Evolutionary conservation across 2,888 invertebrate species (phyloP).

Genomic region (Desoria tigrina): DNA sequence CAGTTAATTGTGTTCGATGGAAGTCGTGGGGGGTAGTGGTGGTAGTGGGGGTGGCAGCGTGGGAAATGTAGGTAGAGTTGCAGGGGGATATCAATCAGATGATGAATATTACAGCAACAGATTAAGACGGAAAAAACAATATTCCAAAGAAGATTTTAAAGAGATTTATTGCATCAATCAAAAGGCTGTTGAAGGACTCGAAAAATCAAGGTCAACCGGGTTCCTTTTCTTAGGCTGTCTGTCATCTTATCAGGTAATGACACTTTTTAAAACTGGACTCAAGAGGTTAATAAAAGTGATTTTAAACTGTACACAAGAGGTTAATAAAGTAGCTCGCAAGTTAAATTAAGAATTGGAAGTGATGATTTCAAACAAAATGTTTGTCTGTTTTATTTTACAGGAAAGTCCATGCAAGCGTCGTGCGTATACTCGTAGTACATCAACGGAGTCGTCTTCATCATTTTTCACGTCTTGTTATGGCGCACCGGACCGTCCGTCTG

Average conservation of each 20-base stretch:
- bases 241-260: conserved; percentile 60
- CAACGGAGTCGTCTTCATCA: not conserved
- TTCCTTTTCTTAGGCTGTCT: conserved; percentile 78
- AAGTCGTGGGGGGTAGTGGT: too few relatives aligned
- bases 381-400: not conserved
- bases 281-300: not conserved
- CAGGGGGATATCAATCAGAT: conserved; percentile 43
- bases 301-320: too few relatives aligned
- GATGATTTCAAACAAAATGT: conserved; percentile 2
- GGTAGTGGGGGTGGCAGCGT: too few relatives aligned
- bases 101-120: conserved; percentile 28
- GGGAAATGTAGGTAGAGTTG: too few relatives aligned
- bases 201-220: conserved; percentile 64
- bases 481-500: not conserved
- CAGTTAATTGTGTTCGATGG: too few relatives aligned
- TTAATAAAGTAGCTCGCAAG: too few relatives aligned
- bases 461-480: not conserved
- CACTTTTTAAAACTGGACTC: not conserved
- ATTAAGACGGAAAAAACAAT: conserved; percentile 56
- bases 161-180: conserved; percentile 94
- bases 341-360: not conserved
- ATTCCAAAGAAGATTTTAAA: conserved; percentile 85
- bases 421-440: not conserved
- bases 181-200: conserved; percentile 80
- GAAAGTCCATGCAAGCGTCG: conserved; percentile 6